Evolutionary conservation across 2,113 vertebrate genomes (phyloP), one percentile per base, ranked within the genome.

Genomic region (Nanorana parkeri): DNA sequence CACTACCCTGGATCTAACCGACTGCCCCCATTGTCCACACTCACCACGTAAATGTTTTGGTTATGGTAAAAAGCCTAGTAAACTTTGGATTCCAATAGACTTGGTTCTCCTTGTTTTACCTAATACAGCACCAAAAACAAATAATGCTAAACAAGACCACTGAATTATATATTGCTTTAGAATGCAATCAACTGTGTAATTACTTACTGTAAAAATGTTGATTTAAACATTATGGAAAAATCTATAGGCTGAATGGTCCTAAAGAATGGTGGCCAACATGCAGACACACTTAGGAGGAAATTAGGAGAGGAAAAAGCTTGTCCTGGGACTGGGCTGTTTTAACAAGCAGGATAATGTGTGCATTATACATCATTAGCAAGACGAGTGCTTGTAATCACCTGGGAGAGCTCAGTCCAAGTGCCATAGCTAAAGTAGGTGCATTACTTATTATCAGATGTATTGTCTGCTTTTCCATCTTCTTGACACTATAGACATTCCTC

Each of bases 301-400:
- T 82, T 82, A 82, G 58, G 26, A 54, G 58, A 75, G 61, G n/a
- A 82, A 67, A 82, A 65, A 75, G 71, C 71, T 67, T 67, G 80
- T 51, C 29, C 71, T 82, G 71, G 41, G 32, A 67, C 66, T 24
- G 51, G 41, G 47, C 17, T 23, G 80, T 75, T 75, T 82, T 75
- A 82, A 65, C 24, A 75, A 82, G 61, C 71, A 75, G 75, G 61
- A 82, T 75, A 75, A 82, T 82, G 80, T 74, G 71, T 82, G 80
- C 80, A 82, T 82, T 82, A 82, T 67, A 58, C 71, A 75, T 82
- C 71, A 82, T 75, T 75, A 82, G 71, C 58, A 52, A 67, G 47
- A 24, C 10, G 47, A 82, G 80, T 82, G 80, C 80, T 82, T 67
- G 20, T 52, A 75, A 41, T 36, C 63, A 82, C 80, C 73, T 32